Percentiles rank a stretch among this genome's conserved stretches.
Conservation (phyloP, 1,140 invertebrate species). For the Pseudomyrmex concolor region DNA sequence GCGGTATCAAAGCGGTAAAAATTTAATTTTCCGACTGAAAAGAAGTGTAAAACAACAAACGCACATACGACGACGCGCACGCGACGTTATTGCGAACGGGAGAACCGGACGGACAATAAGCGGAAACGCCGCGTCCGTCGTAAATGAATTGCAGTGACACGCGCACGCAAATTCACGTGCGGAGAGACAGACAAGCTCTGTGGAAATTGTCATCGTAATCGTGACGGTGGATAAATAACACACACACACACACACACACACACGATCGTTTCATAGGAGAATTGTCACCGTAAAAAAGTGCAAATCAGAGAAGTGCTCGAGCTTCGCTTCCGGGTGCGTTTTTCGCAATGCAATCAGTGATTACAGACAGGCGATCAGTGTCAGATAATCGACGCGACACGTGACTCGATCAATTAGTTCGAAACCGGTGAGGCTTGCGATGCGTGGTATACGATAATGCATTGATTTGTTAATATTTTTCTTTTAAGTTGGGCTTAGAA, state of each 20-base stretch:
- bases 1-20: background rate
- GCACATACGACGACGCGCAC: background rate
- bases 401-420: constrained; percentile 20
- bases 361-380: background rate
- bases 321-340: too few relatives aligned
- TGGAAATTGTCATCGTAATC: background rate
- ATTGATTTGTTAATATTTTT: background rate
- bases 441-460: background rate
- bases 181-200: too few relatives aligned
- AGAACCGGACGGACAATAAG: constrained; percentile 39
- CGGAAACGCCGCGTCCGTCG: constrained; percentile 41
- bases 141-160: constrained; percentile 49
- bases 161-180: background rate
- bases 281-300: constrained; percentile 2
- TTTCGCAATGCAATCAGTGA: background rate
- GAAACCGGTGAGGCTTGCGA: background rate
- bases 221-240: background rate
- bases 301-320: background rate
- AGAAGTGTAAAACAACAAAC: background rate
- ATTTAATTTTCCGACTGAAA: background rate
- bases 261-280: background rate
- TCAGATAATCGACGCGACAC: constrained; percentile 1
- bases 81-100: background rate
- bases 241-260: background rate
- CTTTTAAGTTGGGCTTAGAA: too few relatives aligned